phyloP scores from a whole-genome alignment of 2,888 invertebrate species.

The Bruchidius siliquastri region DNA sequence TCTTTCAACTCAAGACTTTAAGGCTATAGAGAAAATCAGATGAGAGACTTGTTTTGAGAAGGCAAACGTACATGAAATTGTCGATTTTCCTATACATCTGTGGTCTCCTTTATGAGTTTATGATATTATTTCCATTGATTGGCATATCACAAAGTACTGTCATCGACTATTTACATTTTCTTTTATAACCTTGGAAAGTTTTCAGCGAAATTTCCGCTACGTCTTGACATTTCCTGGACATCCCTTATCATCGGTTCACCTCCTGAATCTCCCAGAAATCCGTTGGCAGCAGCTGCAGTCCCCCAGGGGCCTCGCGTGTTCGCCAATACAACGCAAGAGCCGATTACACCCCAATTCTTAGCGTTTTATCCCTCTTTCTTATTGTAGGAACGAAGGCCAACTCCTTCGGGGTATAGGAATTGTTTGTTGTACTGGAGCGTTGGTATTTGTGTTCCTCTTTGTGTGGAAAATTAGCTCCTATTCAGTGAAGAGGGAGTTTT shows the following conservation, averaged over 20 bases:
- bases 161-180: too few species aligned
- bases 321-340: not conserved
- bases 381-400: not conserved
- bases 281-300: not conserved
- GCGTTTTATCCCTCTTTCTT: not conserved
- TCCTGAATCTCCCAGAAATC: not conserved
- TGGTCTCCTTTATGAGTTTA: too few species aligned
- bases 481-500: not conserved
- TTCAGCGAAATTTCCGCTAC: too few species aligned
- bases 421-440: not conserved
- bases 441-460: not conserved
- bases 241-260: not conserved
- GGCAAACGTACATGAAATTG: too few species aligned
- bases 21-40: too few species aligned
- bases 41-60: too few species aligned
- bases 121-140: too few species aligned
- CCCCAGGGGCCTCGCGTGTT: not conserved
- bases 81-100: too few species aligned
- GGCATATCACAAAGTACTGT: too few species aligned
- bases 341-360: not conserved
- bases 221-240: too few species aligned
- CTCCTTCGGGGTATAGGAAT: not conserved
- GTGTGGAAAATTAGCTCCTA: not conserved
- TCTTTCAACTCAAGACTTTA: too few species aligned
- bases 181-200: too few species aligned